Conservation (phyloP, 2,113 vertebrate species). For the Pandion haliaetus region DNA sequence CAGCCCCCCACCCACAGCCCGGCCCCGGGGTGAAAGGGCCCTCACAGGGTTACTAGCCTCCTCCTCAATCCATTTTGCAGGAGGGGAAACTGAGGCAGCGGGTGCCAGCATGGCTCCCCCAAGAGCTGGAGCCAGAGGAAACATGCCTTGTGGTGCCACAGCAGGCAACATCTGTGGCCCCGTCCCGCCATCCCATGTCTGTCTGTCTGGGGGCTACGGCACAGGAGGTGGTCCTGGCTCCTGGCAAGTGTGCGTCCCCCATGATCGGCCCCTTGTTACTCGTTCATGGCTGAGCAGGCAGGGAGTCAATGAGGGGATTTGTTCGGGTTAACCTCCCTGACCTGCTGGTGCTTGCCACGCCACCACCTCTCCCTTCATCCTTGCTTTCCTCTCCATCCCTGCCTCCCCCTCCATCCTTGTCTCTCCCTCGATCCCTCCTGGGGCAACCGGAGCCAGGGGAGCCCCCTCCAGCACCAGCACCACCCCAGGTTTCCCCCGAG, state of each 20-base stretch:
- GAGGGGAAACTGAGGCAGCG: neutral
- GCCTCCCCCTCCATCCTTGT: neutral
- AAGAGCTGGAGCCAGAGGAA: neutral
- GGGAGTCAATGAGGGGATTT: slow-evolving; percentile 34
- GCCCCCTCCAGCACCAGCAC: neutral
- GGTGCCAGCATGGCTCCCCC: rapidly evolving
- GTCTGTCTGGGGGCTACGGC: rapidly evolving
- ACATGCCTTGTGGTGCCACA: rapidly evolving
- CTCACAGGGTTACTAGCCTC: neutral
- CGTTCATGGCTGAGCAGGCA: slow-evolving; percentile 5
- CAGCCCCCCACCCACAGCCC: neutral
- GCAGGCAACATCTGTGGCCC: rapidly evolving
- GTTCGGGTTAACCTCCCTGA: slow-evolving; percentile 38
- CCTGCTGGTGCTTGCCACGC: neutral
- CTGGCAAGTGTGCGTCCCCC: rapidly evolving
- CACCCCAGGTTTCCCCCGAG: neutral
- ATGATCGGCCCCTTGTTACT: neutral
- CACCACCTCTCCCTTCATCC: neutral
- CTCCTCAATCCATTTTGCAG: neutral
- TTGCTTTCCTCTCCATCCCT: neutral
- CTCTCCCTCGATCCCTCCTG: rapidly evolving
- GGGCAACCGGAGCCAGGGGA: rapidly evolving
- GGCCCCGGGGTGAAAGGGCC: rapidly evolving
- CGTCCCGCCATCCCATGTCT: rapidly evolving
- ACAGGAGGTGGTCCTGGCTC: rapidly evolving